Percentiles rank a stretch among this genome's conserved stretches.
These are phyloP conservation scores for Acleris cristana DNA, from an alignment of 2,888 invertebrate genomes.

Conservation along the genomic window DNA sequence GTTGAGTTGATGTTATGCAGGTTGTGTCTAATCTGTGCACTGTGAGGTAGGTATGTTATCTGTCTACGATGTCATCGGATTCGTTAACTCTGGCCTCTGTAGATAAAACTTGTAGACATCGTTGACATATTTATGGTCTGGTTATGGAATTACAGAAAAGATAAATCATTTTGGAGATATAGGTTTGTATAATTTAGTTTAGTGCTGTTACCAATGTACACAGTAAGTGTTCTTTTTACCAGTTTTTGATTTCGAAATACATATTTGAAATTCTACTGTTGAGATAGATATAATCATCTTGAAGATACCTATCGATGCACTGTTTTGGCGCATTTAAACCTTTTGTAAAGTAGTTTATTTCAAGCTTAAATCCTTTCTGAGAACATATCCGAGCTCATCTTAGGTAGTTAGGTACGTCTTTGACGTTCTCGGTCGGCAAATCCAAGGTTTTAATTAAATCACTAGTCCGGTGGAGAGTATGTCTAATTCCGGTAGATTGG, in stretches of 20 bases:
- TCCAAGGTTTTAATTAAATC: conserved; percentile 14
- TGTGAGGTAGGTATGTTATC: conserved; percentile 17
- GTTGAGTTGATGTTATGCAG: conserved; percentile 24
- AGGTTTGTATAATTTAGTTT: too few species aligned
- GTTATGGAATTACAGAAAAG: too few species aligned
- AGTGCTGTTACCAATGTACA: too few species aligned
- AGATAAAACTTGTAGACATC: background rate
- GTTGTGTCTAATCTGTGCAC: conserved; percentile 24
- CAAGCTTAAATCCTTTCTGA: background rate
- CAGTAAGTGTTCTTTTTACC: too few species aligned
- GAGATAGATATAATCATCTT: too few species aligned
- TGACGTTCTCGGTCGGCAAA: background rate
- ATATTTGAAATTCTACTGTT: too few species aligned
- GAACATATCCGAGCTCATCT: background rate
- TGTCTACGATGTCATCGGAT: conserved; percentile 15
- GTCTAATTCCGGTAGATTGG: conserved; percentile 26
- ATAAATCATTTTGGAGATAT: too few species aligned
- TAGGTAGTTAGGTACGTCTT: too few species aligned
- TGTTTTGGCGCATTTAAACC: too few species aligned
- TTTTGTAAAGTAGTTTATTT: background rate
- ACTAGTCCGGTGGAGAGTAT: background rate
- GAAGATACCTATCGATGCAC: too few species aligned
- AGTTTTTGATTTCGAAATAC: too few species aligned
- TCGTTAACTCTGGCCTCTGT: conserved; percentile 4
- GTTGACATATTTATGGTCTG: too few species aligned